Base-by-base conservation (phyloP, 2,888 invertebrate genomes). In the Sarcophaga caerulescens region DNA sequence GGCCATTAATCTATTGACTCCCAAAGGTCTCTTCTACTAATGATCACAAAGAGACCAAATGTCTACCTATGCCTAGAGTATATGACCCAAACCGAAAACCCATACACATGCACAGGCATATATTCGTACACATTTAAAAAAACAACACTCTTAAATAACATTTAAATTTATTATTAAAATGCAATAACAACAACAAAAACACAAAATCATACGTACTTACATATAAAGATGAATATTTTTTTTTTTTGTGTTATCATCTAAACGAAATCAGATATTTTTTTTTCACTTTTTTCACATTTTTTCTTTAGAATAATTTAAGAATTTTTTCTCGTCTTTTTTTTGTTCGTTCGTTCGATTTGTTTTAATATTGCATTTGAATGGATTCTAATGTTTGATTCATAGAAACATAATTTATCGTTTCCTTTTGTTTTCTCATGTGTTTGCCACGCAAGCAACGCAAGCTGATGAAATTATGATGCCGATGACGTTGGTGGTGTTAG, bases 321-420 rank as follows among this genome's bases (percentile, higher is more conserved):
- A 80, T 82, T 10, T 35, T 35, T 35, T 10, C 12, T 14, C 52
- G 17, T 2, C 76, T 68, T 71, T 80, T 59, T 73, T 63, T 71
- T 73, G 59, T 68, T 75, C 57, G 63, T 84, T 79, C 2, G 14
- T 75, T 74, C 35, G 21, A 79, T 59, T 44, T 11, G 47, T 59
- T 68, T 83, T 62, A 35, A 45, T 68, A 21, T 6, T 21, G 21
- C 35, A 14, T 17, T 21, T 59, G 63, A 23, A 11, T 73, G 17
- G 71, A 60, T 71, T 82, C 82, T 71, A 82, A 82, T 79, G 75
- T 74, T 75, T 91, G 90, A 92, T 92, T 91, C 91, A 91, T 91
- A 91, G 92, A 91, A 89, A 84, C 60, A 89, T 91, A 90, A 92
- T 91, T 91, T 91, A 91, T 92, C 89, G 92, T 91, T 92, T 91